Percentiles rank a stretch among this genome's conserved stretches.
phyloP scores from a whole-genome alignment of 2,888 invertebrate species.

The Antitype chi region DNA sequence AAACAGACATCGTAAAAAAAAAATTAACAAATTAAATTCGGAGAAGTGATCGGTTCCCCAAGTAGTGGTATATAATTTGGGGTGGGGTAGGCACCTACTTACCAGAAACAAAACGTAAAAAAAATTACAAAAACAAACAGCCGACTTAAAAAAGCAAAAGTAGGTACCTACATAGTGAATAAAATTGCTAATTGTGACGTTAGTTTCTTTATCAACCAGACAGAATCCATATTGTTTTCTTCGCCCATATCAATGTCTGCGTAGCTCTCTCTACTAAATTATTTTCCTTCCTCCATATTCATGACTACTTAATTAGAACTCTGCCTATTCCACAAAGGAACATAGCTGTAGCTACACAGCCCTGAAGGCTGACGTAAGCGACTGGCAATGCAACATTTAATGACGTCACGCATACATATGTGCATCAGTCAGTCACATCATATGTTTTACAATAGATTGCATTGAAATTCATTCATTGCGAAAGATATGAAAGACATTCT shows the following conservation, averaged over 20 bases:
- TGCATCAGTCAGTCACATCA: background rate
- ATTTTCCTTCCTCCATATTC: constrained; percentile 22
- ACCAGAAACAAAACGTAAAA: no score
- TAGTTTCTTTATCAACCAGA: background rate
- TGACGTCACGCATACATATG: constrained; percentile 53
- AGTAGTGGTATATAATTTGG: no score
- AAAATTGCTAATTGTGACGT: background rate
- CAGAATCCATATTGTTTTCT: background rate
- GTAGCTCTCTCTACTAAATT: background rate
- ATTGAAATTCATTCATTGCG: constrained; percentile 28
- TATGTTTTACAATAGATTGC: constrained; percentile 2
- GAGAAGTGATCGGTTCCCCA: no score
- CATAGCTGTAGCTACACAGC: constrained; percentile 7
- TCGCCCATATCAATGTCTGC: background rate
- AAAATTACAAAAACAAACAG: no score
- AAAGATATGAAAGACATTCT: constrained; percentile 31
- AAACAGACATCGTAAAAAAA: no score
- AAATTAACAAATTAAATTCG: no score
- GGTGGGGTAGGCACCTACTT: no score
- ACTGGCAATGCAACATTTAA: constrained; percentile 61
- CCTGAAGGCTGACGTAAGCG: constrained; percentile 61
- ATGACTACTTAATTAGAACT: constrained; percentile 7
- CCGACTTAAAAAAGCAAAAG: no score
- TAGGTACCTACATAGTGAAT: no score
- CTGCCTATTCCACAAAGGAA: background rate